Evolutionary conservation across 53 echinoderm and acorn worm species (phyloP).

Genomic region (Temnopleurus reevesii): DNA sequence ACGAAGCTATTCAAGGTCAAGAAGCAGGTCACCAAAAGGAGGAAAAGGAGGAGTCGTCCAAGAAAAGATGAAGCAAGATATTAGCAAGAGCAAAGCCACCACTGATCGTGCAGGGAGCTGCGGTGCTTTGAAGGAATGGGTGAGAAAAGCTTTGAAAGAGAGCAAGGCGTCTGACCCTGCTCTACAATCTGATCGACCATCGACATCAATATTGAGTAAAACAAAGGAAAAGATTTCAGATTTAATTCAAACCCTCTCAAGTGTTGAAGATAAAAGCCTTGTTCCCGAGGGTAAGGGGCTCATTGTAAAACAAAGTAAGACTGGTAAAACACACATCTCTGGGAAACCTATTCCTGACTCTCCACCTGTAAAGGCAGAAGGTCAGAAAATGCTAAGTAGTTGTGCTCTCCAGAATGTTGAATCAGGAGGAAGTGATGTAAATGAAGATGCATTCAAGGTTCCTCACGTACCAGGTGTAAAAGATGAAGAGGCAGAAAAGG

Average conservation of each 20-base stretch:
- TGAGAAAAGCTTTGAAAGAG: constrained; percentile 86
- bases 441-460: constrained; percentile 69
- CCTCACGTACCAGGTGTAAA: constrained; percentile 54
- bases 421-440: constrained; percentile 20
- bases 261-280: constrained; percentile 82
- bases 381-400: constrained; percentile 6
- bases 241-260: constrained; percentile 79
- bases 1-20: constrained; percentile 70
- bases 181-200: constrained; percentile 69
- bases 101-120: constrained; percentile 58
- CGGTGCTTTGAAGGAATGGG: constrained; percentile 79
- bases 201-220: constrained; percentile 63
- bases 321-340: constrained; percentile 74
- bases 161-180: constrained; percentile 85
- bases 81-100: constrained; percentile 30
- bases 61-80: constrained; percentile 68
- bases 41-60: constrained; percentile 62
- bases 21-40: constrained; percentile 72
- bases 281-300: constrained; percentile 84
- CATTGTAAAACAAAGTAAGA: constrained; percentile 74
- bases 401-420: constrained; percentile 37
- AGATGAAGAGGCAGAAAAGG: constrained; percentile 62
- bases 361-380: constrained; percentile 38
- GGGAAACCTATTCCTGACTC: constrained; percentile 71
- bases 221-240: constrained; percentile 90